Evolutionary conservation across 2,113 vertebrate genomes (phyloP).

Genomic region (Dicaeum eximium): DNA sequence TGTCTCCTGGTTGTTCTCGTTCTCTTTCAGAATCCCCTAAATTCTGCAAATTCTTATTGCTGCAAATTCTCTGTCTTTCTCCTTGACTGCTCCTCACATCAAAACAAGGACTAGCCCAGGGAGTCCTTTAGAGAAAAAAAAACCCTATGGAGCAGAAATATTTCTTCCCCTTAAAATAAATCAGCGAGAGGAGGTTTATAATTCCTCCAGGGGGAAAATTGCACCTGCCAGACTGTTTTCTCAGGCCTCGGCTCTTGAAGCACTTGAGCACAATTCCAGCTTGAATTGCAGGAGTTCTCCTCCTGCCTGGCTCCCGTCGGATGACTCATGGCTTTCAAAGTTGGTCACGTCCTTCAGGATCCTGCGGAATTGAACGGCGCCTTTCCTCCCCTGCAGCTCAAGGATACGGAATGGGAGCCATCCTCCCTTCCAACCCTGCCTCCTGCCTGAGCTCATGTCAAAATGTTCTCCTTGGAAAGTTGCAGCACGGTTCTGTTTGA

Average conservation of each 20-base stretch:
- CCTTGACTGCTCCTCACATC: neutral
- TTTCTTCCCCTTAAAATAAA: neutral
- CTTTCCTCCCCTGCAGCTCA: neutral
- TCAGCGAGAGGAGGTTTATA: neutral
- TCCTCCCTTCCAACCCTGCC: neutral
- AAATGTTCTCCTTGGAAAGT: neutral
- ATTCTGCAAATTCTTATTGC: neutral
- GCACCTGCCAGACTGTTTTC: neutral
- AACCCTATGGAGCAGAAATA: neutral
- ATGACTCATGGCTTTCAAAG: constrained; percentile 26
- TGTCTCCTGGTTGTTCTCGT: neutral
- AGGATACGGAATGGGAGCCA: neutral
- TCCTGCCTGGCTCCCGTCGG: neutral
- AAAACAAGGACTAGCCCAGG: neutral
- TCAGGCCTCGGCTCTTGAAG: neutral
- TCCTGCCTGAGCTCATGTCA: constrained; percentile 15
- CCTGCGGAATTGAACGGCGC: neutral
- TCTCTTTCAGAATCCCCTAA: neutral
- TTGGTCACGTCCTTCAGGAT: constrained; percentile 12
- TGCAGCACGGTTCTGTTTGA: neutral
- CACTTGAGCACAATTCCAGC: neutral
- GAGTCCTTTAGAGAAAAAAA: neutral
- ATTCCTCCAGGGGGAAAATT: neutral
- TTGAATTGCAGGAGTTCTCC: neutral
- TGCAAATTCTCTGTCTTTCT: neutral